Evolutionary conservation across 37 sponge, comb jelly and placozoan species (phyloP).

Genomic region (Halichondria panicea): DNA sequence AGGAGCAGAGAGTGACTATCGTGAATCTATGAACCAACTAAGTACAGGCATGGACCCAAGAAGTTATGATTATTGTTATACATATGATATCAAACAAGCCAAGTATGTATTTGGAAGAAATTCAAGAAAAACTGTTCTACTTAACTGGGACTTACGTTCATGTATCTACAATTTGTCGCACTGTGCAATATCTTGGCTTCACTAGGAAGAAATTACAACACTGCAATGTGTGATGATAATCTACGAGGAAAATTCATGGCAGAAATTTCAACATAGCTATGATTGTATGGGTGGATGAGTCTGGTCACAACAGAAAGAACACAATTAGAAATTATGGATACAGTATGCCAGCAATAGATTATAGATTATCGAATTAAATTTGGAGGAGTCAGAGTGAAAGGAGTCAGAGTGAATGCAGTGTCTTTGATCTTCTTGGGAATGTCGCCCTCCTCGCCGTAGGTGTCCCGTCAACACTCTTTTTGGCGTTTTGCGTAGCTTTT

Average conservation of each 20-base stretch:
- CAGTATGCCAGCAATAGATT: conserved; percentile 1
- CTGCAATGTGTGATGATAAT: conserved; percentile 3
- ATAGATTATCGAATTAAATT: neutral
- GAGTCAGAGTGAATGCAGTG: neutral
- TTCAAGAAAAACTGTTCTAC: conserved; percentile 6
- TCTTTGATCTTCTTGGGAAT: neutral
- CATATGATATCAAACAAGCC: neutral
- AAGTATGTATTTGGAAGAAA: conserved; percentile 11
- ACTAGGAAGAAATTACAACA: neutral
- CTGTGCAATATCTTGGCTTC: conserved; percentile 9
- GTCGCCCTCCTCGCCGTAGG: neutral
- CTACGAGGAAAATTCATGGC: conserved; percentile 22
- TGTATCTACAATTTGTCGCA: conserved; percentile 18
- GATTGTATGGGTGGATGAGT: conserved; percentile 21
- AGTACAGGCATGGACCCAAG: neutral
- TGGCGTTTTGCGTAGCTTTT: neutral
- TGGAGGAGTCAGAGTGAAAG: neutral
- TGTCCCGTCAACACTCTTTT: neutral
- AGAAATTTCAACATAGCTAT: neutral
- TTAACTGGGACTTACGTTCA: conserved; percentile 2
- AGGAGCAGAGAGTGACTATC: neutral
- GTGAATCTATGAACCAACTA: neutral
- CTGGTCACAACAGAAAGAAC: conserved; percentile 4
- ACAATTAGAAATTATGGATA: conserved; percentile 14
- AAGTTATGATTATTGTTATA: neutral